A percentile compares a stretch with the other conserved stretches of the same genome.
These are phyloP conservation scores for Cottoperca gobio DNA, from an alignment of 2,797 vertebrate genomes.

Conservation along the genomic window DNA sequence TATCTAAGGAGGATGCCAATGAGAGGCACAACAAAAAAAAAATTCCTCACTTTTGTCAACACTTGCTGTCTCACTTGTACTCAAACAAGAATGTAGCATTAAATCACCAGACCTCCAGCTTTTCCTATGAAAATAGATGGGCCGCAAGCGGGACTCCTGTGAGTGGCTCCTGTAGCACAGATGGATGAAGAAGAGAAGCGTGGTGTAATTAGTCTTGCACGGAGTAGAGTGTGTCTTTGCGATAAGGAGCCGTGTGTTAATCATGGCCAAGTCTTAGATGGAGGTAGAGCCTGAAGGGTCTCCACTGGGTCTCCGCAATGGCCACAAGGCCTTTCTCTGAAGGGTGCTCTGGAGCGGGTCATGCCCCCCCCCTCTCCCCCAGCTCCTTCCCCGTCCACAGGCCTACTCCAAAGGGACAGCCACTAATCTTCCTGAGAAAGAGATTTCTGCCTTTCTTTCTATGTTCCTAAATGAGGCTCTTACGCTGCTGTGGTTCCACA, in stretches of 20 bases:
- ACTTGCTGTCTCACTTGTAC: constrained; percentile 16
- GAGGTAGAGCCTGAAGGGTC: constrained; percentile 67
- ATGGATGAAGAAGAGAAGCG: constrained; percentile 48
- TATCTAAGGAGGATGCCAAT: constrained; percentile 35
- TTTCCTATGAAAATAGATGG: constrained; percentile 10
- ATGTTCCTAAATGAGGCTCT: constrained; percentile 83
- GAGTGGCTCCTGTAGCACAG: not conserved
- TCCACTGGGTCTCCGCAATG: constrained; percentile 29
- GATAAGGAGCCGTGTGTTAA: constrained; percentile 84
- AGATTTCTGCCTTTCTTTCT: constrained; percentile 82
- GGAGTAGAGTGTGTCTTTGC: constrained; percentile 65
- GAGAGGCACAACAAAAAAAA: constrained; percentile 9
- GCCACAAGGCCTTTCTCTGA: constrained; percentile 47
- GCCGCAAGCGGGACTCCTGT: not conserved
- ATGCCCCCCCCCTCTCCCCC: constrained; percentile 32
- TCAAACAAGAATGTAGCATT: constrained; percentile 21
- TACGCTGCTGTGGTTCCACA: constrained; percentile 74
- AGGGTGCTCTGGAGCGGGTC: constrained; percentile 78
- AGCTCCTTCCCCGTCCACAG: constrained; percentile 59
- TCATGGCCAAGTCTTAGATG: constrained; percentile 78
- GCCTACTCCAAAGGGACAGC: constrained; percentile 82
- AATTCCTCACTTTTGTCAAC: constrained; percentile 41
- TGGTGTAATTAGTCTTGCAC: constrained; percentile 55
- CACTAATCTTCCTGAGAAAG: constrained; percentile 90
- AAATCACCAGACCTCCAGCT: constrained; percentile 23